A percentile compares a stretch with the other conserved stretches of the same genome.
These are phyloP conservation scores for Mellilla xanthometata DNA, from an alignment of 2,888 invertebrate species.

Conservation along the genomic window DNA sequence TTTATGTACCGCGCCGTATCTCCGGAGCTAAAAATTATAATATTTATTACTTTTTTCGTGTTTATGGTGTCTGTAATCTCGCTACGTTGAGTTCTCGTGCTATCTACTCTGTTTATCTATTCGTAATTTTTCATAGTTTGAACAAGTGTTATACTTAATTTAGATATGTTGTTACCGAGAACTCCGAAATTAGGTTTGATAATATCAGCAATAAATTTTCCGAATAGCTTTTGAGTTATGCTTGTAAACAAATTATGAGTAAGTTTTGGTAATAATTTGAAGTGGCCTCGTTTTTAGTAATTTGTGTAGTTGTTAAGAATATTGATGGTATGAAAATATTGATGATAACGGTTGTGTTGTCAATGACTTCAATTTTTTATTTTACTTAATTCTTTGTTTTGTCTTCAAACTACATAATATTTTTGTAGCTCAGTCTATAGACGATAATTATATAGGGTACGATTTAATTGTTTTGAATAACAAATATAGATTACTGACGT, in stretches of 20 bases:
- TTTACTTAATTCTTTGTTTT: too few species aligned
- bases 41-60: conserved; percentile 38
- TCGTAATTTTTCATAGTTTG: conserved; percentile 35
- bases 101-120: conserved; percentile 40
- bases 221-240: conserved; percentile 19
- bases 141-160: conserved; percentile 33
- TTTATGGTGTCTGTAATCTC: conserved; percentile 30
- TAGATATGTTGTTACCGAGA: conserved; percentile 25
- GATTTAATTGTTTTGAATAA: too few species aligned
- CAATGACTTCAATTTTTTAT: too few species aligned
- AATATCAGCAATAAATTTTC: conserved; percentile 29
- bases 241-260: conserved; percentile 20
- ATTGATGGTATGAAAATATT: too few species aligned
- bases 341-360: too few species aligned
- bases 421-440: too few species aligned
- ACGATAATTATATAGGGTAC: too few species aligned
- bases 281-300: conserved; percentile 4
- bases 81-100: conserved; percentile 18
- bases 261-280: conserved; percentile 17
- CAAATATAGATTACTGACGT: too few species aligned
- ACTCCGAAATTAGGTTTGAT: conserved; percentile 28
- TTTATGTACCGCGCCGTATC: conserved; percentile 30
- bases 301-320: too few species aligned
- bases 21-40: conserved; percentile 37
- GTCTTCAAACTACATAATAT: too few species aligned